A percentile compares a stretch with the other conserved stretches of the same genome.
phyloP scores from a whole-genome alignment of 2,113 vertebrate species.

The Zapornia atra region DNA sequence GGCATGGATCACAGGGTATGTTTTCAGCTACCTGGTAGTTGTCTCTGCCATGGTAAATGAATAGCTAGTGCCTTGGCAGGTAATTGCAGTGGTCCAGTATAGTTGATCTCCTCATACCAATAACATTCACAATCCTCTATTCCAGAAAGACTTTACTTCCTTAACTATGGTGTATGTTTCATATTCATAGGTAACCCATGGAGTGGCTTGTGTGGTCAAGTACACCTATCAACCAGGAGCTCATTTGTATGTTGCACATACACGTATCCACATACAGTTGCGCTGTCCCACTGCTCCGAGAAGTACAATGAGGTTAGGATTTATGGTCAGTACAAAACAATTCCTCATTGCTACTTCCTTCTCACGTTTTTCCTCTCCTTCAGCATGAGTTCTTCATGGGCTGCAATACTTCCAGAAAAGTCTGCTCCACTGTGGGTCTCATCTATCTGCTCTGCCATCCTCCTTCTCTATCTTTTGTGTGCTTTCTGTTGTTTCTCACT shows the following conservation, averaged over 20 bases:
- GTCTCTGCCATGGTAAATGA: neutral
- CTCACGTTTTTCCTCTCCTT: neutral
- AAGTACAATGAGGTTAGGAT: accelerated
- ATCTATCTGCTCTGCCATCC: neutral
- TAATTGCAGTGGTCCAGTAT: neutral
- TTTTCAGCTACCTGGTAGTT: neutral
- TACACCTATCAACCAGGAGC: accelerated
- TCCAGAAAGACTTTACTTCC: neutral
- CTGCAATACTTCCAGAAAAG: neutral
- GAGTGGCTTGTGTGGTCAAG: neutral
- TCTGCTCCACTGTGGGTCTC: neutral
- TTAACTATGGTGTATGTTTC: neutral
- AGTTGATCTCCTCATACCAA: neutral
- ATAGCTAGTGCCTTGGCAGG: too few species aligned
- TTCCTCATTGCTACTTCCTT: neutral
- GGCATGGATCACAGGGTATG: accelerated
- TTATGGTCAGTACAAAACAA: neutral
- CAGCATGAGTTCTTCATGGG: neutral
- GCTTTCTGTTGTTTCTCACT: neutral
- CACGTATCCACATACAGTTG: too few species aligned
- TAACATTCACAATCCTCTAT: neutral
- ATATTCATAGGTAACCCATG: neutral
- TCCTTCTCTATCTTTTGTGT: neutral
- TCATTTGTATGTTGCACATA: neutral
- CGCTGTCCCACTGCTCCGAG: neutral